Base-by-base conservation (phyloP, 2,797 vertebrate species). In the Morus bassanus region DNA sequence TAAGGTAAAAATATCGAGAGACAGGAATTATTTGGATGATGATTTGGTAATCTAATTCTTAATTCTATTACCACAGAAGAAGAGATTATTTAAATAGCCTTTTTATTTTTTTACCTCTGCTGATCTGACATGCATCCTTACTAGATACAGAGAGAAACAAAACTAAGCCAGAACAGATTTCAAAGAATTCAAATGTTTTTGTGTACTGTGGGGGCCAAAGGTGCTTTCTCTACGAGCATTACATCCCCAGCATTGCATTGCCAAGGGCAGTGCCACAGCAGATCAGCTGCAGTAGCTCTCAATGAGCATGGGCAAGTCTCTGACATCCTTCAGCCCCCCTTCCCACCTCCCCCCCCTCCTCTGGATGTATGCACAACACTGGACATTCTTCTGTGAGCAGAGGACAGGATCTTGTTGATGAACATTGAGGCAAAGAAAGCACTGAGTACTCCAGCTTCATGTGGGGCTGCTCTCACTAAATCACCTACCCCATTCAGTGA, bases 371-470 rank as follows among this genome's bases (percentile, higher is more conserved):
- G 22, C 53, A 27, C 31, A 45, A 31, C 5, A 5, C 5, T 27
- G 48, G 31, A 28, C 12, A 3, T 50, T 35, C 23, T 21, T 18
- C 30, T 57, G 39, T 65, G 28, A 53, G 31, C 65, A 68, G 27
- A 72, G 31, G 27, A 39, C 39, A 74, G 24, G 18, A 22, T 8
- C 22, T 14, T 63, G 13, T 16, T 74, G 41, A 17, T 86, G 18
- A 70, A 28, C 9, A 30, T 7, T 4, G 33, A 65, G 19, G 17
- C 17, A 81, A 72, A 68, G 22, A 28, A 50, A 7, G 17, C 9
- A 51, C 18, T 0, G 0, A 70, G 50, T 37, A 51, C n/a, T 60
- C 2, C 0, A 65, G 41, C 35, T 65, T 60, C 23, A 16, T 8
- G 18, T 8, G 18, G 12, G 50, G 25, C 23, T 50, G 24, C 61